Percentiles rank a stretch among this genome's conserved stretches.
Conservation (phyloP, 2,113 vertebrate genomes). For the Orcinus orca region DNA sequence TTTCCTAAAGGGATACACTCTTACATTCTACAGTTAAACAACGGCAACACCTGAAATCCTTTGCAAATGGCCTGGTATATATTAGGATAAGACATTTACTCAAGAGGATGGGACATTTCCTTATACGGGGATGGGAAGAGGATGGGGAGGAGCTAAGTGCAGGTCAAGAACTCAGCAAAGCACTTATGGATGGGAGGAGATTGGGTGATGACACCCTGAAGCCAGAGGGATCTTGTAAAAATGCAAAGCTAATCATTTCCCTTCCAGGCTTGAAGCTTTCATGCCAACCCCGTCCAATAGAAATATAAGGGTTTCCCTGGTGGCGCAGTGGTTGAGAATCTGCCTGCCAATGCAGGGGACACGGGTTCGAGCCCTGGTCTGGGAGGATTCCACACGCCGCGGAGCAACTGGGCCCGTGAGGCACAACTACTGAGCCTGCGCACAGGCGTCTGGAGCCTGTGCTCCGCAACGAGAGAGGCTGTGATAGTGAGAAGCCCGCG, state of each 20-base stretch:
- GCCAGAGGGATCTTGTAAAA: background rate
- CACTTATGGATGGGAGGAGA: background rate
- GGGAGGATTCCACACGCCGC: no score
- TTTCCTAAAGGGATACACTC: background rate
- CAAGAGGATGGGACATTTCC: no score
- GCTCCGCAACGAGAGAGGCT: no score
- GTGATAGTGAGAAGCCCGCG: no score
- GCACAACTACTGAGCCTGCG: no score
- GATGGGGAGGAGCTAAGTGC: background rate
- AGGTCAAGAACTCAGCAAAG: background rate
- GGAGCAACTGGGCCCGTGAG: no score
- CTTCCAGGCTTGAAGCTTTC: background rate
- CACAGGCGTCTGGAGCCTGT: no score
- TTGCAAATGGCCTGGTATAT: background rate
- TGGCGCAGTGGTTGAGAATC: no score
- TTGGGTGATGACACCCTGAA: background rate
- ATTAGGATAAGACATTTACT: background rate
- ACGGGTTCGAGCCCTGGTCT: fast-evolving
- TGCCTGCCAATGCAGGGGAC: no score
- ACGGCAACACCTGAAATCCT: background rate
- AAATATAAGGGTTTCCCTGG: background rate
- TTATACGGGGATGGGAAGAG: background rate
- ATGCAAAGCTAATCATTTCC: background rate
- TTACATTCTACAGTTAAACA: background rate
- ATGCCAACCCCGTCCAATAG: background rate